phyloP scores from a whole-genome alignment of 2,113 vertebrate species.

The Corythoichthys intestinalis region DNA sequence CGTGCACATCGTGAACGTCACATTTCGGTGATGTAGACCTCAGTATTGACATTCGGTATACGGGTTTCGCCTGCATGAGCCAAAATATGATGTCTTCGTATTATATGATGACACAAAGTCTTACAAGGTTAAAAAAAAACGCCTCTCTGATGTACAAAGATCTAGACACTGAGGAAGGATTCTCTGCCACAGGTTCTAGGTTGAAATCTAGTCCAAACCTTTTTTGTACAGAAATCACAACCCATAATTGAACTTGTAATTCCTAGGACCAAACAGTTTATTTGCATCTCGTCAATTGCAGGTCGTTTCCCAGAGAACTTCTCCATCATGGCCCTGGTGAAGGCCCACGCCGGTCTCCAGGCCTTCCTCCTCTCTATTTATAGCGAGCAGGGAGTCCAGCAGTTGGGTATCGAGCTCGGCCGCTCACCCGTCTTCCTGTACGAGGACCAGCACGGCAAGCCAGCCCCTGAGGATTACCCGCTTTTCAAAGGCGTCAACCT shows the following conservation, averaged over 20 bases:
- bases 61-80: no score
- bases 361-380: constrained; percentile 87
- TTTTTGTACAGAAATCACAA: not conserved
- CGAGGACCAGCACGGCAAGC: constrained; percentile 82
- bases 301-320: constrained; percentile 88
- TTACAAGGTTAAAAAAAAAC: no score
- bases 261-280: not conserved
- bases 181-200: not conserved
- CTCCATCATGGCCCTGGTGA: constrained; percentile 83
- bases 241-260: not conserved
- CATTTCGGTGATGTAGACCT: no score
- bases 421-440: constrained; percentile 85
- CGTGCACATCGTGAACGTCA: no score
- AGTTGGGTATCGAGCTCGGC: constrained; percentile 84
- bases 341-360: constrained; percentile 78
- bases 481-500: constrained; percentile 83
- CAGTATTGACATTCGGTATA: no score
- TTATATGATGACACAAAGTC: no score
- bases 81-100: no score
- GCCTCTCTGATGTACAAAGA: no score
- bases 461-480: constrained; percentile 80
- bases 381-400: constrained; percentile 80
- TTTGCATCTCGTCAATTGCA: constrained; percentile 29
- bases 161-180: no score
- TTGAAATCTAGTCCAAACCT: not conserved